Percentiles rank a stretch among this genome's conserved stretches.
Evolutionary conservation across 1,140 invertebrate genomes (phyloP).

Genomic region (Drosophila rhopaloa): DNA sequence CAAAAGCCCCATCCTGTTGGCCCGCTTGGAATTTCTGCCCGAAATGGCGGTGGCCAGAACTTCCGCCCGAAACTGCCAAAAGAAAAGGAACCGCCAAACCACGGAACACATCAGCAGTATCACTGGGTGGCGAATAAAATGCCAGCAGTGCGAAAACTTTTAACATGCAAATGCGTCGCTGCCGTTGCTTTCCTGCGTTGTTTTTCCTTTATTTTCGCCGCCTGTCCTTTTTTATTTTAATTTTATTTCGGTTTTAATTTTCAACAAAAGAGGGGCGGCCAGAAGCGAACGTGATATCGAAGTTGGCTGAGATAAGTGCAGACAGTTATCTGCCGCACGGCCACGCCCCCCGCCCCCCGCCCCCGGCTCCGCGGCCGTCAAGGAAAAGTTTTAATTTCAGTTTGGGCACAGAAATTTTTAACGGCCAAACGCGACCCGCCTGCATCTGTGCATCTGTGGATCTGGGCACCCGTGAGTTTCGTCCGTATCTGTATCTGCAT

Average conservation of each 20-base stretch:
- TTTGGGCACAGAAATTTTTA: conserved; percentile 66
- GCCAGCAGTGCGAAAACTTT: conserved; percentile 78
- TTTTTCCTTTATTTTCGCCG: conserved; percentile 19
- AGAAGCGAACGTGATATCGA: conserved; percentile 72
- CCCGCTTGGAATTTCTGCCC: conserved; percentile 2
- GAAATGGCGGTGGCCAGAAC: conserved; percentile 72
- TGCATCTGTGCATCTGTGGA: conserved; percentile 40
- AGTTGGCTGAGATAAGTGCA: conserved; percentile 76
- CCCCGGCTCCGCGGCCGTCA: conserved; percentile 38
- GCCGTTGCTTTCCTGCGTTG: conserved; percentile 1
- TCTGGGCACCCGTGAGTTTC: conserved; percentile 21
- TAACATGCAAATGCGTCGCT: conserved; percentile 78
- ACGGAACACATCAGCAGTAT: conserved; percentile 53
- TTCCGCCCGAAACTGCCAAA: conserved; percentile 54
- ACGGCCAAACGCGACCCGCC: conserved; percentile 17
- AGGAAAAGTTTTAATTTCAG: conserved; percentile 81
- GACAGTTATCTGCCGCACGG: conserved; percentile 54
- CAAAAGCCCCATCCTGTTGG: conserved; percentile 5
- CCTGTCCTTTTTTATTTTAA: conserved; percentile 42
- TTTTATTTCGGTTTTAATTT: conserved; percentile 82
- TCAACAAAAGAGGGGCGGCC: conserved; percentile 34
- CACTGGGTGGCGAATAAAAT: conserved; percentile 49
- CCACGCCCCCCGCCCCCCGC: conserved; percentile 11
- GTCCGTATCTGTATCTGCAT: conserved; percentile 59
- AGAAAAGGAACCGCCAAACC: conserved; percentile 53